phyloP scores from a whole-genome alignment of 2,797 vertebrate genomes.

The Sphenodon punctatus region DNA sequence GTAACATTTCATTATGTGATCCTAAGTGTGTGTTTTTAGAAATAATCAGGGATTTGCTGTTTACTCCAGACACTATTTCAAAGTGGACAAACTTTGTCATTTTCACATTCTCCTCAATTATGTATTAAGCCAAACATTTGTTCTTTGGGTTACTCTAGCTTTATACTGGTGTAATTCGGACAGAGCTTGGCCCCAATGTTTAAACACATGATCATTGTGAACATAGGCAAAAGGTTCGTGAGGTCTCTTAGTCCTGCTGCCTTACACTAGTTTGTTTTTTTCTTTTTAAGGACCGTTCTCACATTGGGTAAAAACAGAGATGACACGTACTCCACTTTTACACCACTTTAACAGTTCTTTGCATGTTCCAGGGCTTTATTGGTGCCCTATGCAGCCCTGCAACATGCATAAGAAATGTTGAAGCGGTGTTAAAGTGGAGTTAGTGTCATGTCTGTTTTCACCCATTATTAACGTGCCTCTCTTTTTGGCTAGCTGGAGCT shows the following conservation, averaged over 20 bases:
- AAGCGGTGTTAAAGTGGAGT: too few species aligned
- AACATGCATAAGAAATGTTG: too few species aligned
- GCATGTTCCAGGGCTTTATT: too few species aligned
- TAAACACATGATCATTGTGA: background rate
- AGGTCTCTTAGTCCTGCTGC: too few species aligned
- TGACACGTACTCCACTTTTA: too few species aligned
- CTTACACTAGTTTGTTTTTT: too few species aligned
- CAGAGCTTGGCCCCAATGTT: background rate
- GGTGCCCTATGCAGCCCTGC: too few species aligned
- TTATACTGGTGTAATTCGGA: background rate
- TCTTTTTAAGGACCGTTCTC: too few species aligned
- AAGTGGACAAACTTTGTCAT: background rate
- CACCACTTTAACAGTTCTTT: too few species aligned
- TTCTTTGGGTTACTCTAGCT: background rate
- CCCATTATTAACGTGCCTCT: constrained; percentile 52
- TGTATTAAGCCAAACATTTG: background rate
- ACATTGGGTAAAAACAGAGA: too few species aligned
- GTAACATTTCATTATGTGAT: background rate
- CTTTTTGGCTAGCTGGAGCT: constrained; percentile 34
- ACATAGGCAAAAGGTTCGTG: background rate
- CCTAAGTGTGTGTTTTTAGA: background rate
- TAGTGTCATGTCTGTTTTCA: too few species aligned
- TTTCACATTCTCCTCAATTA: background rate
- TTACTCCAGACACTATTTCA: background rate
- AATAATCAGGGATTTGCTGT: background rate